These are phyloP conservation scores for Toxotes lorentzi DNA, from an alignment of 2,797 vertebrate species.

Conservation along the genomic window DNA sequence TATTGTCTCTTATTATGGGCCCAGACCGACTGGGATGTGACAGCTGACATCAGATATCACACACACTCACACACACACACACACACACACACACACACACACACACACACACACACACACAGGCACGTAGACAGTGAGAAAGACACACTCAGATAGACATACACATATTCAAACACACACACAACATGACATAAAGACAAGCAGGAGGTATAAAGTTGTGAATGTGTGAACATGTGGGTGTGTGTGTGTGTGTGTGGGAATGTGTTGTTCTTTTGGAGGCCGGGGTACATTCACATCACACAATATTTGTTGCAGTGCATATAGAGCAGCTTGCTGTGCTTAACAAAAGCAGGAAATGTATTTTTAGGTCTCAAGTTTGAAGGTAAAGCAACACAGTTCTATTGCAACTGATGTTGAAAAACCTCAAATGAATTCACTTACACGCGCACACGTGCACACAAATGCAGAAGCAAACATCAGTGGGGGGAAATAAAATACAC, in stretches of 20 bases:
- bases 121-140: constrained; percentile 10
- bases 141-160: constrained; percentile 46
- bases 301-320: constrained; percentile 47
- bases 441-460: constrained; percentile 30
- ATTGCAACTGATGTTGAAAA: constrained; percentile 56
- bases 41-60: constrained; percentile 86
- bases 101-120: constrained; percentile 22
- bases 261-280: constrained; percentile 24
- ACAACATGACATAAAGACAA: constrained; percentile 38
- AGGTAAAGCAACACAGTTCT: constrained; percentile 68
- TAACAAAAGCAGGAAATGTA: constrained; percentile 83
- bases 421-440: constrained; percentile 51
- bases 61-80: constrained; percentile 62
- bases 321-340: constrained; percentile 60
- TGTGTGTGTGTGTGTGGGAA: constrained; percentile 18
- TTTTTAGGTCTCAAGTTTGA: constrained; percentile 76
- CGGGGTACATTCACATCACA: constrained; percentile 38
- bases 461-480: constrained; percentile 61
- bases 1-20: constrained; percentile 88
- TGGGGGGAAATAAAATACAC: constrained; percentile 72
- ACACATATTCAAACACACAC: constrained; percentile 21
- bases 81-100: constrained; percentile 38
- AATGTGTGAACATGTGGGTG: not conserved
- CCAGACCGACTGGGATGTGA: constrained; percentile 87
- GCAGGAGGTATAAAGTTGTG: constrained; percentile 42